A percentile compares a stretch with the other conserved stretches of the same genome.
Evolutionary conservation across 2,797 vertebrate species (phyloP).

Genomic region (Austrolebias charrua): DNA sequence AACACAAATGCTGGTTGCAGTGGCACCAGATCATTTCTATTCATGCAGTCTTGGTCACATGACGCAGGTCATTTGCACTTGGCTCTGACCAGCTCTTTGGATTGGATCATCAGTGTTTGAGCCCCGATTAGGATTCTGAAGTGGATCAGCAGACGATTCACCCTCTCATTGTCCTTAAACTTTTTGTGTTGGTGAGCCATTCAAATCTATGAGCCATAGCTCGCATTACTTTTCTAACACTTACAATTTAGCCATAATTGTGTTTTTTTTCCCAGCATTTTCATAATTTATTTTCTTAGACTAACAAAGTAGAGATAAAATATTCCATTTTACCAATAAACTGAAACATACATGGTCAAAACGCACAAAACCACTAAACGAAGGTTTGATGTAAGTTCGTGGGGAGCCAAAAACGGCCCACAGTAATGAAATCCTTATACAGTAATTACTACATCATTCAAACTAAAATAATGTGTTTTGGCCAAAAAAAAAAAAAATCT

Average conservation of each 20-base stretch:
- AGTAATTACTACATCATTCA: no score
- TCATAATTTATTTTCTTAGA: neutral
- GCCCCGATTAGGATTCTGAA: slow-evolving; percentile 60
- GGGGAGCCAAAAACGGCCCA: no score
- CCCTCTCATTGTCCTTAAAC: slow-evolving; percentile 35
- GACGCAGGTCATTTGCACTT: slow-evolving; percentile 38
- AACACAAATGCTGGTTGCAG: slow-evolving; percentile 44
- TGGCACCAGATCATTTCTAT: slow-evolving; percentile 62
- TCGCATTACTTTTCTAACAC: neutral
- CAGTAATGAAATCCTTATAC: no score
- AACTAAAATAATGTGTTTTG: no score
- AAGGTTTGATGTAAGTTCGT: no score
- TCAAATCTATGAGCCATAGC: slow-evolving; percentile 6
- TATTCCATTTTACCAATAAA: no score
- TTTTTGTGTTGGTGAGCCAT: slow-evolving; percentile 24
- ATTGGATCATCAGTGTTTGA: slow-evolving; percentile 52
- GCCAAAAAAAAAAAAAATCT: no score
- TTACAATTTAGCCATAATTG: no score
- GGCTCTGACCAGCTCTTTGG: slow-evolving; percentile 45
- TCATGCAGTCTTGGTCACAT: slow-evolving; percentile 58
- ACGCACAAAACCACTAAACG: no score
- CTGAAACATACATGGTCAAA: no score
- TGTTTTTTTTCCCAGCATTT: no score
- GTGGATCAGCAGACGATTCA: slow-evolving; percentile 56
- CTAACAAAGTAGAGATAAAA: no score